Conservation (phyloP, 2,113 vertebrate genomes). For the Martes martes region DNA sequence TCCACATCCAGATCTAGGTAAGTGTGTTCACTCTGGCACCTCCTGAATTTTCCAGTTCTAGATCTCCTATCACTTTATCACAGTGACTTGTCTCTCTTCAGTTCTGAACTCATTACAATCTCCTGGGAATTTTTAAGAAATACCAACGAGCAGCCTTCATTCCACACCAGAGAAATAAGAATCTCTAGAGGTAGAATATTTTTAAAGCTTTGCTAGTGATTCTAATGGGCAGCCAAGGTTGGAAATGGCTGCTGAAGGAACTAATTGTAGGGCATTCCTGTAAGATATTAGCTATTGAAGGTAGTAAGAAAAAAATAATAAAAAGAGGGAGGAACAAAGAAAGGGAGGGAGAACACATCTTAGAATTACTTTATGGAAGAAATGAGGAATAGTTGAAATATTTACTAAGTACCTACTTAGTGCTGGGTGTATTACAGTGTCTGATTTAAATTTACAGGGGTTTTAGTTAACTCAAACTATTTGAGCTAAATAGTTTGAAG, state of each 20-base stretch:
- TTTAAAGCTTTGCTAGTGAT: background rate
- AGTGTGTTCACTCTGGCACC: background rate
- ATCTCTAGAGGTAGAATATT: background rate
- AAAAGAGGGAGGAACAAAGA: background rate
- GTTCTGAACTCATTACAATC: background rate
- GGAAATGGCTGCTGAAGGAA: background rate
- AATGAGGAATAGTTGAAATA: background rate
- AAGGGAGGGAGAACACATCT: background rate
- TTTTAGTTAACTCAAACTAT: background rate
- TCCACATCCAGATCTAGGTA: background rate
- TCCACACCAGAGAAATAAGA: background rate
- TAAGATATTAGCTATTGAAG: background rate
- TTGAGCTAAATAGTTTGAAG: background rate
- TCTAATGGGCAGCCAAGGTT: background rate
- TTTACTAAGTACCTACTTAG: background rate
- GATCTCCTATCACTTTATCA: too few relatives aligned
- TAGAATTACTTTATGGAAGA: background rate
- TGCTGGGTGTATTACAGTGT: background rate
- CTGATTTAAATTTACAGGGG: background rate
- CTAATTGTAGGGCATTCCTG: background rate
- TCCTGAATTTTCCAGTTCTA: background rate
- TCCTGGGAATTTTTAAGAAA: background rate
- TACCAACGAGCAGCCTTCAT: background rate
- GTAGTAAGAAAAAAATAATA: background rate
- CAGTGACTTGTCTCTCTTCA: background rate